Evolutionary conservation across 2,113 vertebrate species (phyloP), one percentile per base, ranked within the genome.

Genomic region (Regulus satrapa): DNA sequence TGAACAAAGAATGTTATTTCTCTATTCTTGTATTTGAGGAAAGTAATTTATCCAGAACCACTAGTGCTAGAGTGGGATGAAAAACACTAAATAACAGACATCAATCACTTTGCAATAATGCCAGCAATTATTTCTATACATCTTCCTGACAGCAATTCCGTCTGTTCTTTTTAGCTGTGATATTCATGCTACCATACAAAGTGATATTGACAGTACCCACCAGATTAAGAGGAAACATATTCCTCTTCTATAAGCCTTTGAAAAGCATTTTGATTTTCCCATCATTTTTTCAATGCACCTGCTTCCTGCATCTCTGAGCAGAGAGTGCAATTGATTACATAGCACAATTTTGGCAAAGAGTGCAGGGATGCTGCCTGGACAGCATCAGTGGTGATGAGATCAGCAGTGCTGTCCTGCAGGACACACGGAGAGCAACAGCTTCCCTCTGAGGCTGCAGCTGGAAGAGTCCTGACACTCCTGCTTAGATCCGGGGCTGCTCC

Each of bases 311-410:
- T 5, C 4, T 17, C 38, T 15, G 46, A 74, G 46, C 41, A 43
- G 8, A 7, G 12, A 66, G 36, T 10, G 8, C 9, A 40, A 14
- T 1, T 7, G 38, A 15, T 24, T 19, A 24, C 20, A 19, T 28
- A 28, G 20, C 43, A 7, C 25, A 8, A 17, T 55, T 79, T 46
- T 12, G 29, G 14, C 16, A 8, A 21, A 34, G 8, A 28, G 9
- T 6, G 18, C 5, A 9, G 16, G 13, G 48, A 25, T 0, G 19
- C n/a, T 25, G 36, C 14, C 13, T 2, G 54, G 4, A 8, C 9
- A 18, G 34, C 7, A 1, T 1, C 31, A 1, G 52, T 3, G 10
- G 31, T 40, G 74, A 6, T 10, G n/a, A 24, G 40, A 48, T 6
- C 80, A 58, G 56, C 61, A 92, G 16, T 38, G 94, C 83, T 86